Evolutionary conservation across 1,140 invertebrate species (phyloP).

Genomic region (Cydia strobilella): DNA sequence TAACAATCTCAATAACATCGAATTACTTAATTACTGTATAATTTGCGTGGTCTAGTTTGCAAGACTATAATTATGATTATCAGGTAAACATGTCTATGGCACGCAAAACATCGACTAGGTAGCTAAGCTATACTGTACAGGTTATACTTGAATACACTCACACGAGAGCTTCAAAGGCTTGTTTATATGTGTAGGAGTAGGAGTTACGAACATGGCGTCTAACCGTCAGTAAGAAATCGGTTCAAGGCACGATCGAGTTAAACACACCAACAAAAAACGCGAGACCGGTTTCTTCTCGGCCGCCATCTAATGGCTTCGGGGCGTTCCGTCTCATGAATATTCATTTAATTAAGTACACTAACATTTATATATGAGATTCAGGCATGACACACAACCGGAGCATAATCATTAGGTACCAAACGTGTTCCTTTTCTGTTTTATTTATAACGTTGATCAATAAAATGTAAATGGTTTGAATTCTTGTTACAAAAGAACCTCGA

Average conservation of each 20-base stretch:
- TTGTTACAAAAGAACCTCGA: conserved; percentile 40
- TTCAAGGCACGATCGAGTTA: conserved; percentile 51
- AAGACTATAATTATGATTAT: conserved; percentile 26
- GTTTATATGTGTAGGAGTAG: conserved; percentile 29
- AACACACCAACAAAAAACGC: conserved; percentile 62
- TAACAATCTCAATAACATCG: conserved; percentile 23
- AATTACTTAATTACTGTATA: conserved; percentile 20
- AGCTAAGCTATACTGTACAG: background rate
- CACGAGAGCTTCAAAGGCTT: background rate
- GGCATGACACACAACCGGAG: conserved; percentile 63
- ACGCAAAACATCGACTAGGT: background rate
- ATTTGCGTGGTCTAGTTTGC: conserved; percentile 21
- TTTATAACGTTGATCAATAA: conserved; percentile 56
- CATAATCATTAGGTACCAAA: conserved; percentile 48
- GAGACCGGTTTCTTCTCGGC: conserved; percentile 60
- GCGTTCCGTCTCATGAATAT: conserved; percentile 71
- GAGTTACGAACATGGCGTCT: conserved; percentile 32
- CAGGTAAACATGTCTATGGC: background rate
- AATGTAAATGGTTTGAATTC: conserved; percentile 45
- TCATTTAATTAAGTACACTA: conserved; percentile 68
- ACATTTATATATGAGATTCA: conserved; percentile 56
- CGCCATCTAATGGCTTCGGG: conserved; percentile 69
- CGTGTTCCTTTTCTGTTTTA: conserved; percentile 50
- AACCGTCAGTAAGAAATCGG: conserved; percentile 65
- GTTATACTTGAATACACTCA: conserved; percentile 47